Conservation (phyloP, 1,140 invertebrate genomes). For the Lepidurus packardi region DNA sequence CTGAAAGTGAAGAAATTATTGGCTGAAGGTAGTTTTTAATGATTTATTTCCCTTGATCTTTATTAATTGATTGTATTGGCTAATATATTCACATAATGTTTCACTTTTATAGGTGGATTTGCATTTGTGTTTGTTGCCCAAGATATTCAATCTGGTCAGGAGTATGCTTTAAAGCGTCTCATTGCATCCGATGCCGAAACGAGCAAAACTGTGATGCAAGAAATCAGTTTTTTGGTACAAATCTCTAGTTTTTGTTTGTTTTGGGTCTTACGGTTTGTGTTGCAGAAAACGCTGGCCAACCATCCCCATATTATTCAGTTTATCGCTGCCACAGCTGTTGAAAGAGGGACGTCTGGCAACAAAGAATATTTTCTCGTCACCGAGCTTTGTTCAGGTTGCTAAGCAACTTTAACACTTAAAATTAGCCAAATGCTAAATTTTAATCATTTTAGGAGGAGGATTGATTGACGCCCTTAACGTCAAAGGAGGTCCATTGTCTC, state of each 20-base stretch:
- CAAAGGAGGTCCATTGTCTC: slow-evolving; percentile 56
- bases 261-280: slow-evolving; percentile 29
- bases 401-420: background rate
- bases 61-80: background rate
- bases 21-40: slow-evolving; percentile 30
- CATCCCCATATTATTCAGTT: slow-evolving; percentile 53
- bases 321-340: slow-evolving; percentile 48
- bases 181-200: slow-evolving; percentile 51
- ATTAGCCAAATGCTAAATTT: slow-evolving; percentile 28
- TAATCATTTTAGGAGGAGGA: slow-evolving; percentile 56
- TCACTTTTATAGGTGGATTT: slow-evolving; percentile 69
- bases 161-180: slow-evolving; percentile 75
- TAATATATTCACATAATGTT: background rate
- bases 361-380: slow-evolving; percentile 52
- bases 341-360: slow-evolving; percentile 46
- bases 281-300: slow-evolving; percentile 51
- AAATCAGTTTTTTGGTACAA: slow-evolving; percentile 51
- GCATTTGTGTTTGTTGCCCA: slow-evolving; percentile 89
- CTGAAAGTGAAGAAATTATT: slow-evolving; percentile 30
- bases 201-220: slow-evolving; percentile 48
- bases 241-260: slow-evolving; percentile 34
- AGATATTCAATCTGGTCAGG: slow-evolving; percentile 74
- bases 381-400: slow-evolving; percentile 51
- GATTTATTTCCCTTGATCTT: background rate
- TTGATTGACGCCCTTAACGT: slow-evolving; percentile 71